Base-by-base conservation (phyloP, 2,113 vertebrate species). In the Corvus moneduloides region DNA sequence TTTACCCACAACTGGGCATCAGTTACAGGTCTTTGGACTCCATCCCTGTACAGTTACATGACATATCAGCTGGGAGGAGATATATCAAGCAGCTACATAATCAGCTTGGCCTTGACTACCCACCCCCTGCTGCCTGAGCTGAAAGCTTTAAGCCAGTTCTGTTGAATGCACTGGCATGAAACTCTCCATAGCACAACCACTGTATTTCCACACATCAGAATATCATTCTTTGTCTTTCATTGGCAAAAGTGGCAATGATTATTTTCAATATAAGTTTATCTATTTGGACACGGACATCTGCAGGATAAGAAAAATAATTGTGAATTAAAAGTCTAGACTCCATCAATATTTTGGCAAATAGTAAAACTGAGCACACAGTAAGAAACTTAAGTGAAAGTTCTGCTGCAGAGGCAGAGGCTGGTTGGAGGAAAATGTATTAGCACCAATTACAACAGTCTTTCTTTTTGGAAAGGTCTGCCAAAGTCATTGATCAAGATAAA, bases 401-500 rank as follows among this genome's bases (percentile, higher is more conserved):
- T 81, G 22, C 35, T 89, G 26, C 69, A 80, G 59, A 55, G 16
- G 26, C 69, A 80, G 63, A 55, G 17, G 13, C 27, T 75, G 71
- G 55, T 62, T 69, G 41, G 63, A 69, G 58, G 44, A 46, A 86
- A 75, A 49, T 21, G 4, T 52, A 44, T 72, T 28, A 35, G 41
- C 23, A 82, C 12, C 28, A 75, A 3, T 78, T 94, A 19, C 20
- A 94, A 10, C 41, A 82, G 37, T 67, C 55, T 89, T 16, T 51
- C 32, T 81, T 79, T 87, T 32, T 87, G 66, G 68, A 79, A 92
- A 66, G 64, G 77, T 89, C 87, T 92, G 83, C 64, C 62, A 54
- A 48, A 92, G 66, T 87, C 41, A 95, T 68, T 52, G 80, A 63
- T 89, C 58, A 87, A 94, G 85, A 88, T 92, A 86, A 93, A 95